A percentile compares a stretch with the other conserved stretches of the same genome.
Evolutionary conservation across 1,140 invertebrate species (phyloP).

Genomic region (Octopus bimaculoides): DNA sequence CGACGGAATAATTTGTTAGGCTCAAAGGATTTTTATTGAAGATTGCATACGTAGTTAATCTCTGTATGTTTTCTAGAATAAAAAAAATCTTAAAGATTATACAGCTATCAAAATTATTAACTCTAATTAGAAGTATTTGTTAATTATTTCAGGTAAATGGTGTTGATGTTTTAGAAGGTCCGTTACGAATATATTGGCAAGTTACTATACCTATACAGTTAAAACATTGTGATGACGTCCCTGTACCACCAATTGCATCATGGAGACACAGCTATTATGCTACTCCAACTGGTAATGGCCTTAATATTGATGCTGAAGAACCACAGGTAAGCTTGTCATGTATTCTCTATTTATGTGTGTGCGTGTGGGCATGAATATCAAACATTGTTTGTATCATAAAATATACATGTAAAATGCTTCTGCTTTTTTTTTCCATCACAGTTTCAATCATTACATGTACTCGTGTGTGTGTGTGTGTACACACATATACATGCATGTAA

Average conservation of each 20-base stretch:
- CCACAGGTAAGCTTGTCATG: neutral
- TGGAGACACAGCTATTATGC: conserved; percentile 37
- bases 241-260: conserved; percentile 27
- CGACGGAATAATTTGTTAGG: too few relatives aligned
- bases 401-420: neutral
- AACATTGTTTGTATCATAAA: too few relatives aligned
- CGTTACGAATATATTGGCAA: conserved; percentile 81
- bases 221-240: conserved; percentile 82
- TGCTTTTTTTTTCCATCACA: neutral
- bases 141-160: conserved; percentile 66
- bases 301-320: neutral
- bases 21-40: too few relatives aligned
- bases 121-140: too few relatives aligned
- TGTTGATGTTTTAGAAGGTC: conserved; percentile 74
- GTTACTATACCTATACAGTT: conserved; percentile 79
- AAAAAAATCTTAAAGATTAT: too few relatives aligned
- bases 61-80: too few relatives aligned
- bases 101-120: too few relatives aligned
- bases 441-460: neutral
- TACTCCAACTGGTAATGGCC: conserved; percentile 9
- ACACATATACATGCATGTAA: too few relatives aligned
- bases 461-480: too few relatives aligned
- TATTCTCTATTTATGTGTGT: too few relatives aligned
- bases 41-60: too few relatives aligned
- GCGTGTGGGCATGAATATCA: too few relatives aligned